Base-by-base conservation (phyloP, 2,797 vertebrate genomes). In the Melanotaenia maccullochi region DNA sequence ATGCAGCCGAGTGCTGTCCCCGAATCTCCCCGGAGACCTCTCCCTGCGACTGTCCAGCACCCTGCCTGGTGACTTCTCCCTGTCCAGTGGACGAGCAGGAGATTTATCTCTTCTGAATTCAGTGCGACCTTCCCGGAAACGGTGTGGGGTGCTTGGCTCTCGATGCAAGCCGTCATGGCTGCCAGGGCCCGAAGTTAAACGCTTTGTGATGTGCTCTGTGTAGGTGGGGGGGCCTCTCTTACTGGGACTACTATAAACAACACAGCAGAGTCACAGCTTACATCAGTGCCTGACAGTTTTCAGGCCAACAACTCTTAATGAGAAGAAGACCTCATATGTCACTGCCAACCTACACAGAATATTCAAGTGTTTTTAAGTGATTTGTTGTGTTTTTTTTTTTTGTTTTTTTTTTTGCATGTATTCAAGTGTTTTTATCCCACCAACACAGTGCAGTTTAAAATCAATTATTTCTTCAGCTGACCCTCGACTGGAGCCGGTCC, bases 141-240 rank as follows among this genome's bases (percentile, higher is more conserved):
- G 96, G 60, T 99, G 97, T 0, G 98, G 97, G 13, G 97, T 99
- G 95, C 97, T 98, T 84, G 97, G 97, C 84, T 99, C 97, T 40
- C 97, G 95, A 42, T 97, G 96, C 84, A 98, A 94, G 58, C 98
- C 97, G 0, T 96, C 96, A 0, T 97, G 97, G 0, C 96, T 90
- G 58, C 93, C 95, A 0, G 97, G 97, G 70, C 97, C 97, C 1
- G 98, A 97, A 2, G 97, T 94, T 84, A 98, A 92, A 0, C 97
- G 94, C 91, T 99, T 99, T 86, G 98, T 94, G 89, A 99, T 99
- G 95, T 99, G 98, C 94, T 99, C 98, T 1, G 97, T 97, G 93
- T 99, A 99, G 0, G 97, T 98, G 56, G 98, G 98, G 0, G 98
- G 98, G 1, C 97, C 96, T 24, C 98, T 95, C 93, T 99, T 99